These are phyloP conservation scores for Cettia cetti DNA, from an alignment of 2,113 vertebrate genomes.

Conservation along the genomic window DNA sequence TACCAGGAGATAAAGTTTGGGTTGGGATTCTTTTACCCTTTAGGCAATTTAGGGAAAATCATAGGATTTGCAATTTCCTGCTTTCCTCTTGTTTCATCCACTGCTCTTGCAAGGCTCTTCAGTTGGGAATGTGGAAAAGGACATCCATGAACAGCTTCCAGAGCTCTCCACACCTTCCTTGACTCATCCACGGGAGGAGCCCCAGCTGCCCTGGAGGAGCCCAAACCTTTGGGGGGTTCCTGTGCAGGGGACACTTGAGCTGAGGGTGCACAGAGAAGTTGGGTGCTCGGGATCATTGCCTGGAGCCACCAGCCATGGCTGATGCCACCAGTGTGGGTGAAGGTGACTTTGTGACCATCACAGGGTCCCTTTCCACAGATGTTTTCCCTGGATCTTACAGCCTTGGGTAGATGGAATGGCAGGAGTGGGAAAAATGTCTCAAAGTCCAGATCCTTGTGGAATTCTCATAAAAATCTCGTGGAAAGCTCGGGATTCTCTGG, in stretches of 20 bases:
- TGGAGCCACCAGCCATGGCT: rapidly evolving
- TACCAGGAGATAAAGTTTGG: not conserved
- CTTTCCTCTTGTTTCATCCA: not conserved
- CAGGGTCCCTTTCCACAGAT: not conserved
- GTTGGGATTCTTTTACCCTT: not conserved
- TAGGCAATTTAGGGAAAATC: not conserved
- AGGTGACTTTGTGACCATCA: rapidly evolving
- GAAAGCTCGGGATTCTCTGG: rapidly evolving
- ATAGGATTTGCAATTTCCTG: not conserved
- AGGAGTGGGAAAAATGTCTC: rapidly evolving
- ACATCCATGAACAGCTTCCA: not conserved
- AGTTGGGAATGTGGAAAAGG: not conserved
- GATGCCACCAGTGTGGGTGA: no score
- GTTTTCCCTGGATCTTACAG: not conserved
- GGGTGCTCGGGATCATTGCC: rapidly evolving
- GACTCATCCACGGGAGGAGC: not conserved
- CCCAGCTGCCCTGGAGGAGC: not conserved
- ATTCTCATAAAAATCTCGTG: not conserved
- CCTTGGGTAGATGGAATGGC: not conserved
- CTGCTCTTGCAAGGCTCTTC: not conserved
- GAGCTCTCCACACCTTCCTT: not conserved
- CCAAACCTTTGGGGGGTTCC: not conserved
- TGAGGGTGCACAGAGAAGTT: not conserved
- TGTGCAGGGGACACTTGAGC: rapidly evolving
- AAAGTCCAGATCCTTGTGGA: rapidly evolving